phyloP scores from a whole-genome alignment of 2,797 vertebrate species.

The Alosa sapidissima region DNA sequence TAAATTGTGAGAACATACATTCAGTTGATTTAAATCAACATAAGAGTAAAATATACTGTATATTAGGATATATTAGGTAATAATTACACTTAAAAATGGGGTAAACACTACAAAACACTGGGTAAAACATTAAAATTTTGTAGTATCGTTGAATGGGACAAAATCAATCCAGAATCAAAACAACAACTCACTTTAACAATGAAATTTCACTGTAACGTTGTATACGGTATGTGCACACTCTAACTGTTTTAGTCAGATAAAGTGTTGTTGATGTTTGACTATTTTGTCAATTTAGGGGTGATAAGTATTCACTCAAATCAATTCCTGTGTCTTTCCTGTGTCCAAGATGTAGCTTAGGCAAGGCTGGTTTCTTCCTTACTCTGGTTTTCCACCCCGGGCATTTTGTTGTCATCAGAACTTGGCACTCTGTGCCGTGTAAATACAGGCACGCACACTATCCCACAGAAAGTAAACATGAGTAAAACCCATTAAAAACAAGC shows the following conservation, averaged over 20 bases:
- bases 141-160: not conserved
- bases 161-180: not conserved
- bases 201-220: not conserved
- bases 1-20: slow-evolving; percentile 13
- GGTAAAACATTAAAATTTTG: not conserved
- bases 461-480: slow-evolving; percentile 29
- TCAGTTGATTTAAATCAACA: not conserved
- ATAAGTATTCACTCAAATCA: not conserved
- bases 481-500: not conserved
- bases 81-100: not conserved
- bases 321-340: slow-evolving; percentile 27
- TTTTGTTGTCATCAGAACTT: slow-evolving; percentile 42
- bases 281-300: not conserved
- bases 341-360: slow-evolving; percentile 22
- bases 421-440: slow-evolving; percentile 40
- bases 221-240: not conserved
- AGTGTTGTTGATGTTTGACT: not conserved
- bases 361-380: slow-evolving; percentile 26
- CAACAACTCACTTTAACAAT: not conserved
- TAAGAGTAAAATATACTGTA: not conserved
- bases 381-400: slow-evolving; percentile 51
- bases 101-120: not conserved
- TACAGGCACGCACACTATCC: slow-evolving; percentile 37
- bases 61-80: not conserved
- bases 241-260: not conserved